Evolutionary conservation across 92 coral and sea anemone species (phyloP), one percentile per base, ranked within the genome.

Genomic region (Porites evermanni): DNA sequence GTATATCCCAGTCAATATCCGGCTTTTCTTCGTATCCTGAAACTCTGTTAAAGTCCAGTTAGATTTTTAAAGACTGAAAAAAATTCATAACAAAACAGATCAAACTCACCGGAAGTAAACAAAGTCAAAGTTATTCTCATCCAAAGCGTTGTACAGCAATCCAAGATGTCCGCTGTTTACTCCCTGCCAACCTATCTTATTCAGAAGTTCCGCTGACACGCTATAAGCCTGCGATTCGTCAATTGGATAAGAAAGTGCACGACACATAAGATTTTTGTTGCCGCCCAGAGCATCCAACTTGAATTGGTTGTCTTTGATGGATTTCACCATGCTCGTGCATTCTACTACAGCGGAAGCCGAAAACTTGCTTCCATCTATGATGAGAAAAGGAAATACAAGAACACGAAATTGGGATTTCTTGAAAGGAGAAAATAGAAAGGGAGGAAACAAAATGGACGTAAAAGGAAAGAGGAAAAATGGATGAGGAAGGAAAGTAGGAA

Each of bases 161-260:
- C 88, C 88, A 20, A 77, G 82, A 64, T 84, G 82, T 19, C 82
- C 88, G n/a, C 74, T 58, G 89, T 90, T 86, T 9, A 75, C 72
- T 50, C 90, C 93, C 12, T 14, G 29, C 83, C 87, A 86, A 18
- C 93, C 93, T 26, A 47, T 56, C 44, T 90, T 74, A 60, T 90
- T 90, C 12, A 73, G 69, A 0, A 90, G 77, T 21, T 90, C 77
- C 13, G 90, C 93, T 61, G 86, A 74, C 19, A 90, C 90, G 12
- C 7, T 64, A 70, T 90, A 90, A 66, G 74, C 17, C 65, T 38
- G 73, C 18, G 76, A 21, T 19, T 44, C 61, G 5, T 7, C 71
- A 53, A 17, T 80, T 14, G 80, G 63, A 13, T 81, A 70, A 2
- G 54, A 65, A 10, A 87, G 63, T 12, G 67, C 86, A 47, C 91